Percentiles rank a stretch among this genome's conserved stretches.
These are phyloP conservation scores for Anser cygnoides DNA, from an alignment of 2,113 vertebrate species.

Conservation along the genomic window DNA sequence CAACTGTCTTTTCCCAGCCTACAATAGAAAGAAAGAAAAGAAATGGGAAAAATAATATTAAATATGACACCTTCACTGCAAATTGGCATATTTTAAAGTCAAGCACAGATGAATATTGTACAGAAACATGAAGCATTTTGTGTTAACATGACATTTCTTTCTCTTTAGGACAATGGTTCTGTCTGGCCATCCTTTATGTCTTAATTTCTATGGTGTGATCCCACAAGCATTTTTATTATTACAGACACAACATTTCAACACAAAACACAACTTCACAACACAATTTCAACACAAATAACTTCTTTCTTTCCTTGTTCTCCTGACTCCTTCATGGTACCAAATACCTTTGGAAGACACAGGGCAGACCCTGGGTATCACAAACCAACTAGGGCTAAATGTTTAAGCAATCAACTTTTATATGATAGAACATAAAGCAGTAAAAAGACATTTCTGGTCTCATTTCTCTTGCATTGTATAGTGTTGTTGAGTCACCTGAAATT, in stretches of 20 bases:
- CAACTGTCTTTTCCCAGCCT: constrained; percentile 93
- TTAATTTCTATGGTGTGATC: background rate
- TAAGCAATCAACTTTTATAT: background rate
- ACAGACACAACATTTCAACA: background rate
- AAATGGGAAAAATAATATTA: background rate
- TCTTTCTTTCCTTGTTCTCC: background rate
- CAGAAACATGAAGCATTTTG: background rate
- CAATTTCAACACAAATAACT: background rate
- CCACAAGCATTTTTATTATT: background rate
- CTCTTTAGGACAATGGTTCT: background rate
- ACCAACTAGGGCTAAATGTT: background rate
- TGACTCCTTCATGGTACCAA: background rate
- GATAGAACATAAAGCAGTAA: background rate
- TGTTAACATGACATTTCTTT: background rate
- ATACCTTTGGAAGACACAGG: background rate
- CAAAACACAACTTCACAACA: background rate
- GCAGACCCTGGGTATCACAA: background rate
- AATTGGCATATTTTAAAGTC: background rate
- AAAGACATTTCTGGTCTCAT: background rate
- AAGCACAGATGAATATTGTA: background rate
- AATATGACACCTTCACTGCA: background rate
- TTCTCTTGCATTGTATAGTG: background rate
- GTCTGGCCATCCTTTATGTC: background rate
- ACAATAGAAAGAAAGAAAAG: background rate
- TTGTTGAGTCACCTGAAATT: background rate